Base-by-base conservation (phyloP, 2,113 vertebrate genomes). In the Microcebus ravelobensis region DNA sequence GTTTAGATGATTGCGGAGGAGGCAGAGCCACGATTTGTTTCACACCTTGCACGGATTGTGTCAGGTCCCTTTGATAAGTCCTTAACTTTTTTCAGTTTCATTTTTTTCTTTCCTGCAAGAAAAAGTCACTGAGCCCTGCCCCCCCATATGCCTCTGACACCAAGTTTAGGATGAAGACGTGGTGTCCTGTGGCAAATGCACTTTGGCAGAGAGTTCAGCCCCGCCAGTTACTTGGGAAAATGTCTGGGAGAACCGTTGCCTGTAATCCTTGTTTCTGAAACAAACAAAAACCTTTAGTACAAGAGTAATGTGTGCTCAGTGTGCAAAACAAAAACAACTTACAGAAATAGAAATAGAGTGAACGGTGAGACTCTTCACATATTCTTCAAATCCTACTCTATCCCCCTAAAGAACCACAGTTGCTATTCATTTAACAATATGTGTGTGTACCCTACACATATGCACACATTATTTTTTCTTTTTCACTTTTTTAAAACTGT, bases 1-100 rank as follows among this genome's bases (percentile, higher is more conserved):
- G 3, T 76, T 61, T 73, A 2, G 39, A 18, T 81, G 48, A 9
- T 36, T 61, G 9, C 6, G n/a, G 17, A 79, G n/a, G 4, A 76
- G 39, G 13, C 3, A 39, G 39, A 13, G 2, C 14, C 6, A 0
- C 39, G 80, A 45, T 68, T 12, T 29, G 29, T 25, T 83, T 87
- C 65, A 39, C 1, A 27, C 74, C 3, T 39, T 67, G 0, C 7
- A 0, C 12, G 10, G 17, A 14, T 48, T 14, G 1, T 20, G 5
- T 84, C 65, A 63, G 39, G 17, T 73, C 5, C 2, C 0, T 71
- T 31, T 36, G 67, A 36, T 57, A 88, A 10, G 79, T 90, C 34
- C 84, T 68, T 36, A 57, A 3, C 80, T 2, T 39, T 91, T 86
- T 73, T 36, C 23, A 55, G 42, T 84, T 39, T 39, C 1, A 6